phyloP scores from a whole-genome alignment of 2,113 vertebrate species.

The Syngnathus scovelli region DNA sequence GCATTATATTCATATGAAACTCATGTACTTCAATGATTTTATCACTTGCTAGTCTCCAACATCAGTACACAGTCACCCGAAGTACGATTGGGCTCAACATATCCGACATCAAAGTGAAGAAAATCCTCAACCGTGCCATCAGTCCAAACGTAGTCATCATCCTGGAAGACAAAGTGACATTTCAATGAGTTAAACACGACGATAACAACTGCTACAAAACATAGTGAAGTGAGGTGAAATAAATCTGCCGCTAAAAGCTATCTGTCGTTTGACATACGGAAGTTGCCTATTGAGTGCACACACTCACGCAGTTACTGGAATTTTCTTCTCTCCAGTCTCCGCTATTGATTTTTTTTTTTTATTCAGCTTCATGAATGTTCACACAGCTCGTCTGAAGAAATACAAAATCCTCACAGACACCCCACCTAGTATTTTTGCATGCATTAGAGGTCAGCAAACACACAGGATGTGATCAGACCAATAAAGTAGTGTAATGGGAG shows the following conservation, averaged over 20 bases:
- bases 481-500: conserved; percentile 29
- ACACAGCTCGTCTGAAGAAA: conserved; percentile 41
- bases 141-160: too few relatives aligned
- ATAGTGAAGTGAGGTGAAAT: too few relatives aligned
- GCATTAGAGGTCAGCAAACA: conserved; percentile 56
- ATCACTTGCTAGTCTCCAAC: too few relatives aligned
- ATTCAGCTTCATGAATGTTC: conserved; percentile 39
- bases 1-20: too few relatives aligned
- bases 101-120: too few relatives aligned
- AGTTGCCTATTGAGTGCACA: neutral
- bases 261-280: neutral
- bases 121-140: too few relatives aligned
- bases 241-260: neutral
- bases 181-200: too few relatives aligned
- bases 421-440: conserved; percentile 9
- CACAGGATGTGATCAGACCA: conserved; percentile 41
- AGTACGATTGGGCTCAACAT: too few relatives aligned
- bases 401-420: conserved; percentile 32
- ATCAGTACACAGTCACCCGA: too few relatives aligned
- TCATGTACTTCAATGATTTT: too few relatives aligned
- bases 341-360: conserved; percentile 65
- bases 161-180: too few relatives aligned
- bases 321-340: conserved; percentile 38
- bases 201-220: too few relatives aligned
- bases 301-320: conserved; percentile 52